phyloP scores from a whole-genome alignment of 2,797 vertebrate genomes.

The Sebastiscus tertius region DNA sequence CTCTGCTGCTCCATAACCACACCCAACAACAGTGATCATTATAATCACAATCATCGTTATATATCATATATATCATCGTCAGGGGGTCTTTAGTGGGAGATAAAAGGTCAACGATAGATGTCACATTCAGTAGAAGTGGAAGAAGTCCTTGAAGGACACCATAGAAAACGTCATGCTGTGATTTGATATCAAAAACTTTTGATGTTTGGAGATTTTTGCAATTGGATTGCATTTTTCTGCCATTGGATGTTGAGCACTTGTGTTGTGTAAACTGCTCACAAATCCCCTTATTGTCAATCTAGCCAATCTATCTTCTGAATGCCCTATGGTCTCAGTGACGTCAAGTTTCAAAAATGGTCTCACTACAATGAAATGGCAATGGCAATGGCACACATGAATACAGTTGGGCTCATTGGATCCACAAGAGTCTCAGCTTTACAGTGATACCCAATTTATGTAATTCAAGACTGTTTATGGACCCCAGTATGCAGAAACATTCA shows the following conservation, averaged over 20 bases:
- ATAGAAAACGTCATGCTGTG: background rate
- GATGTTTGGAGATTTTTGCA: background rate
- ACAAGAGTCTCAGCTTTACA: background rate
- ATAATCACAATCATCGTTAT: background rate
- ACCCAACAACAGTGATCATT: background rate
- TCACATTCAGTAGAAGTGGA: too few species aligned
- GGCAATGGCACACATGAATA: background rate
- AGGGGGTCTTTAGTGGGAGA: too few species aligned
- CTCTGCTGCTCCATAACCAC: background rate
- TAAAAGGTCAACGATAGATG: too few species aligned
- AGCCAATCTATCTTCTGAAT: background rate
- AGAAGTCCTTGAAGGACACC: background rate
- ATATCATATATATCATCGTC: background rate
- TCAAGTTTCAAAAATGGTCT: background rate
- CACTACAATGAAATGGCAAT: background rate
- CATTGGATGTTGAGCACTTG: too few species aligned
- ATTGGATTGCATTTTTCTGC: background rate
- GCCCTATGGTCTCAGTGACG: too few species aligned
- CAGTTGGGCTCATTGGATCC: background rate
- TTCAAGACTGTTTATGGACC: background rate
- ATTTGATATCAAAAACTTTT: background rate
- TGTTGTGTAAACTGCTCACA: background rate
- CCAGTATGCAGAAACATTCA: accelerated
- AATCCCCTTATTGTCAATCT: background rate
- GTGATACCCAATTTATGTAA: background rate